Evolutionary conservation across 2,113 vertebrate species (phyloP), one percentile per base, ranked within the genome.

Genomic region (Microtus ochrogaster): DNA sequence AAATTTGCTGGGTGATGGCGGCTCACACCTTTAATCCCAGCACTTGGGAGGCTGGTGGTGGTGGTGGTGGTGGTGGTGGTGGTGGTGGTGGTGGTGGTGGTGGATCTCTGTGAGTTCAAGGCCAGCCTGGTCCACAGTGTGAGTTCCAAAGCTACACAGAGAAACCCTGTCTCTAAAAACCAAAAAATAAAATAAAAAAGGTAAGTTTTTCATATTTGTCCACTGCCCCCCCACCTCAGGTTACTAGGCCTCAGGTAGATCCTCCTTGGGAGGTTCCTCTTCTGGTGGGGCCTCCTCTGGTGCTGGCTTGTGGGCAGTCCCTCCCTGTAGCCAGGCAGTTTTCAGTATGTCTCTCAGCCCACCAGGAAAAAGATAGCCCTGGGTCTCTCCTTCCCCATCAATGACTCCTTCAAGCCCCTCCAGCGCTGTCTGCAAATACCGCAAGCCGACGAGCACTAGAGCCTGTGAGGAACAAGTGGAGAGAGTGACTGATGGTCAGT

Each of bases 341-440:
- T 98, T 97, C 16, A 98, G 70, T 89, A 98, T 99, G 92, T 99
- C 99, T 96, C 98, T 99, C 90, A 99, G 94, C 41, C 98, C 98
- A 87, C 99, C 98, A 79, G 99, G 98, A 96, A 99, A 96, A 77
- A 99, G 97, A 92, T 99, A 99, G 68, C 99, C 99, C 92, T 99
- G 99, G 7, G 99, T 98, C 79, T 99, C 99, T 24, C 98, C 97
- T 74, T 99, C 99, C 16, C 97, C 97, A 91, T 99, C 92, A 84
- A 99, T 99, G 88, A 98, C 96, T 49, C 98, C 98, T 95, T 98
- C 97, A 12, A 99, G 98, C 28, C 96, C 98, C 89, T 99, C 98
- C 98, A 99, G 98, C 0, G 99, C 98, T 0, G 99, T 99, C 93
- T 99, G 99, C 93, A 99, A 98, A 97, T 99, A 99, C 11, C 99